phyloP scores from a whole-genome alignment of 1,140 invertebrate genomes.

The Antheraea mylitta region DNA sequence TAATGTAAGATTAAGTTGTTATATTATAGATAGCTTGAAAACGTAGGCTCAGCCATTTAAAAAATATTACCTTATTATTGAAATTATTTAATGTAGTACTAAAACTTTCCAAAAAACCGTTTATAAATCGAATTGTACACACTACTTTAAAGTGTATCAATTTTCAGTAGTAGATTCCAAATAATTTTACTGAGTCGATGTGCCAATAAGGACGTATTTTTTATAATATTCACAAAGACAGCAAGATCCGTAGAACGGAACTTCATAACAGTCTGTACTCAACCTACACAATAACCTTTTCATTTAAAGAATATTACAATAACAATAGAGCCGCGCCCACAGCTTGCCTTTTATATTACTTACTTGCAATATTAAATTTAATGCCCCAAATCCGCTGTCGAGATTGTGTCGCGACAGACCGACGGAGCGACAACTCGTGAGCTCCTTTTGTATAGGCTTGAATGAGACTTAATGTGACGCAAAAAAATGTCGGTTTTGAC shows the following conservation, averaged over 20 bases:
- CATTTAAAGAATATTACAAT: slow-evolving; percentile 14
- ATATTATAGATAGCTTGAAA: too few relatives aligned
- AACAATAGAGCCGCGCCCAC: slow-evolving; percentile 13
- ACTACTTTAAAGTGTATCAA: too few relatives aligned
- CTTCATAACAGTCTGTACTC: not conserved
- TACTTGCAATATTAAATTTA: slow-evolving; percentile 11
- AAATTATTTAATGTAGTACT: too few relatives aligned
- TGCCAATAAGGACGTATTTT: not conserved
- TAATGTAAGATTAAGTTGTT: too few relatives aligned
- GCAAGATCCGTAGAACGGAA: slow-evolving; percentile 1
- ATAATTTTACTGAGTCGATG: too few relatives aligned
- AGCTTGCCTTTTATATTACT: slow-evolving; percentile 6
- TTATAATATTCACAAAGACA: not conserved
- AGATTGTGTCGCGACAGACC: slow-evolving; percentile 7
- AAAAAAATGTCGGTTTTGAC: slow-evolving; percentile 27
- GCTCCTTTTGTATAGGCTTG: slow-evolving; percentile 15
- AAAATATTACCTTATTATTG: too few relatives aligned
- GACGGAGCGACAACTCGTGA: slow-evolving; percentile 22
- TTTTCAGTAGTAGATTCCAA: too few relatives aligned
- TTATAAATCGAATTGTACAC: too few relatives aligned
- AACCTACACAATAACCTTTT: slow-evolving; percentile 7
- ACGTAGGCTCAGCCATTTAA: too few relatives aligned
- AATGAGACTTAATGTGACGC: slow-evolving; percentile 28
- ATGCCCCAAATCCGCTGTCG: slow-evolving; percentile 6
- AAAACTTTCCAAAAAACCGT: too few relatives aligned